phyloP scores from a whole-genome alignment of 2,797 vertebrate species.

The Jordanella pulchra region DNA sequence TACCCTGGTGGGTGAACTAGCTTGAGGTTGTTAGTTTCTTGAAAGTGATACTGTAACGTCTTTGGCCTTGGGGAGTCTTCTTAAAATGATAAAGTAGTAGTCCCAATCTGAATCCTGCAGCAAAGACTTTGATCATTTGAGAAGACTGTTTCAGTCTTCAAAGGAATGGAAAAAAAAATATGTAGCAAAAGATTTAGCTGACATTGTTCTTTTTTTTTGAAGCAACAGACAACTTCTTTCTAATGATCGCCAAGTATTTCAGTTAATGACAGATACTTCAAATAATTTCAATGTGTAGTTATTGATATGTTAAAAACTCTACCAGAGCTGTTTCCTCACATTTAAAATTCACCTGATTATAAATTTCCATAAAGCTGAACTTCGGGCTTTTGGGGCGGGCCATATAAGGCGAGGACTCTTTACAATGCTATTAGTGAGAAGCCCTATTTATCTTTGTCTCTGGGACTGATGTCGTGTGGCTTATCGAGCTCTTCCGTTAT shows the following conservation, averaged over 20 bases:
- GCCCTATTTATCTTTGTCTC: slow-evolving; percentile 70
- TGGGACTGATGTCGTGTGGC: slow-evolving; percentile 73
- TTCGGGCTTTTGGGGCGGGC: slow-evolving; percentile 81
- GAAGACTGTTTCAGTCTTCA: slow-evolving; percentile 59
- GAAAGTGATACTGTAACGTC: slow-evolving; percentile 56
- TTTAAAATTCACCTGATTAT: slow-evolving; percentile 25
- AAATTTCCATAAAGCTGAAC: slow-evolving; percentile 68
- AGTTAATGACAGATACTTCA: slow-evolving; percentile 34
- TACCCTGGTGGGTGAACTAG: slow-evolving; percentile 19
- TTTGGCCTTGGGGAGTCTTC: slow-evolving; percentile 60
- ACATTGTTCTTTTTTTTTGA: slow-evolving; percentile 34
- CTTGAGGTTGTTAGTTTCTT: slow-evolving; percentile 13
- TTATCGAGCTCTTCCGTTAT: slow-evolving; percentile 76
- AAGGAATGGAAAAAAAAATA: slow-evolving; percentile 47
- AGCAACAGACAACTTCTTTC: slow-evolving; percentile 18
- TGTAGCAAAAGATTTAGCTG: slow-evolving; percentile 60
- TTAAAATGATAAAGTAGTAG: slow-evolving; percentile 64
- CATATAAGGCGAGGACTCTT: slow-evolving; percentile 75
- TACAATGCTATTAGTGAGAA: slow-evolving; percentile 75
- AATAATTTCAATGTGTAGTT: slow-evolving; percentile 44
- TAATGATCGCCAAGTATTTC: slow-evolving; percentile 49
- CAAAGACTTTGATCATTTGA: slow-evolving; percentile 56
- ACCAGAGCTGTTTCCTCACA: neutral
- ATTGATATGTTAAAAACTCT: neutral
- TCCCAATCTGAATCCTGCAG: slow-evolving; percentile 57